These are phyloP conservation scores for Vidua chalybeata DNA, from an alignment of 2,113 vertebrate genomes.

Conservation along the genomic window DNA sequence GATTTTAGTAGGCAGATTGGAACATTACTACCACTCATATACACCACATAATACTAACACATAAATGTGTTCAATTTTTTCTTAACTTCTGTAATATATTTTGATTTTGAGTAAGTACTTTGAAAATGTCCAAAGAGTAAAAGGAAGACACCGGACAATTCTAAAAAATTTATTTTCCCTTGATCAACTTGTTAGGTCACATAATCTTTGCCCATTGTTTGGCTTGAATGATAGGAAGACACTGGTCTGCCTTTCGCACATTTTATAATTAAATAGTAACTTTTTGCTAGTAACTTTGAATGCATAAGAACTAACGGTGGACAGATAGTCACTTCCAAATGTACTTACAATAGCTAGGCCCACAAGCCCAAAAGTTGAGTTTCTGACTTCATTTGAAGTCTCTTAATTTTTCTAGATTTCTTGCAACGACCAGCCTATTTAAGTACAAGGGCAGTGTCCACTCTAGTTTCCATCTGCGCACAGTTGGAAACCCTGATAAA, in stretches of 20 bases:
- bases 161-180: background rate
- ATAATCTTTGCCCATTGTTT: background rate
- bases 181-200: background rate
- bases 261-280: background rate
- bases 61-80: background rate
- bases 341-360: background rate
- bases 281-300: background rate
- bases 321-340: background rate
- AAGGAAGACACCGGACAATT: background rate
- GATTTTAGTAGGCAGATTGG: background rate
- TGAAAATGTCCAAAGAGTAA: background rate
- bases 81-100: background rate
- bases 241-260: background rate
- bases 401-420: background rate
- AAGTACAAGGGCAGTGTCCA: background rate
- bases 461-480: background rate
- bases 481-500: background rate
- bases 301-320: background rate
- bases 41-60: background rate
- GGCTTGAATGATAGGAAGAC: background rate
- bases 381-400: background rate
- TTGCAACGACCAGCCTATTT: background rate
- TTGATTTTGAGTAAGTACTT: background rate
- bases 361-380: background rate
- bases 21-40: background rate